Percentiles rank a stretch among this genome's conserved stretches.
Evolutionary conservation across 2,888 invertebrate genomes (phyloP).

Genomic region (Monoplex corrugatus): DNA sequence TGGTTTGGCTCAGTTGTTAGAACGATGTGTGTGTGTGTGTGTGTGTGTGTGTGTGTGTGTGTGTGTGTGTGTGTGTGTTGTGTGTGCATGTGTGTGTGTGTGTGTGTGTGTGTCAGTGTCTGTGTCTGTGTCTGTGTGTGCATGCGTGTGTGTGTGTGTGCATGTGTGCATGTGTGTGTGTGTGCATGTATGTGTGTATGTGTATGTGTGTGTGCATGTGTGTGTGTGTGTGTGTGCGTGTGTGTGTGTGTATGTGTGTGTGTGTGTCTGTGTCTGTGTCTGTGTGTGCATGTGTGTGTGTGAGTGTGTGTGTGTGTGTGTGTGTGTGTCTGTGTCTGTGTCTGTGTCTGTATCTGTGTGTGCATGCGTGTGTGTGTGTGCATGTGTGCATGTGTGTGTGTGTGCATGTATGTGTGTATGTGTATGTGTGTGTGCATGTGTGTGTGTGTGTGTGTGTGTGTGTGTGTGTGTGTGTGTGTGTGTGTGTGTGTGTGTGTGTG

Average conservation of each 20-base stretch:
- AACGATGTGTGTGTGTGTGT: background rate
- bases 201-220: conserved; percentile 1
- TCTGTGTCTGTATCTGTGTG: too few species aligned
- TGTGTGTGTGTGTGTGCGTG: background rate
- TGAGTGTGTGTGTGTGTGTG: background rate
- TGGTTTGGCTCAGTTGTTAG: background rate
- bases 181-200: background rate
- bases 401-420: too few species aligned
- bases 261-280: background rate
- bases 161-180: conserved; percentile 8
- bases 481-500: too few species aligned
- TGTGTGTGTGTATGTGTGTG: background rate
- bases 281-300: background rate
- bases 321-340: background rate
- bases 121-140: conserved; percentile 8
- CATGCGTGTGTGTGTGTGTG: conserved; percentile 15
- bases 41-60: background rate
- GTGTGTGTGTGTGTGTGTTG: conserved; percentile 27
- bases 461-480: background rate
- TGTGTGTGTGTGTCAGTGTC: background rate
- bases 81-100: conserved; percentile 17
- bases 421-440: too few species aligned
- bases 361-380: background rate
- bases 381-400: background rate
- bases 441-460: background rate